These are phyloP conservation scores for Limnothrissa miodon DNA, from an alignment of 2,113 vertebrate species.

Conservation along the genomic window DNA sequence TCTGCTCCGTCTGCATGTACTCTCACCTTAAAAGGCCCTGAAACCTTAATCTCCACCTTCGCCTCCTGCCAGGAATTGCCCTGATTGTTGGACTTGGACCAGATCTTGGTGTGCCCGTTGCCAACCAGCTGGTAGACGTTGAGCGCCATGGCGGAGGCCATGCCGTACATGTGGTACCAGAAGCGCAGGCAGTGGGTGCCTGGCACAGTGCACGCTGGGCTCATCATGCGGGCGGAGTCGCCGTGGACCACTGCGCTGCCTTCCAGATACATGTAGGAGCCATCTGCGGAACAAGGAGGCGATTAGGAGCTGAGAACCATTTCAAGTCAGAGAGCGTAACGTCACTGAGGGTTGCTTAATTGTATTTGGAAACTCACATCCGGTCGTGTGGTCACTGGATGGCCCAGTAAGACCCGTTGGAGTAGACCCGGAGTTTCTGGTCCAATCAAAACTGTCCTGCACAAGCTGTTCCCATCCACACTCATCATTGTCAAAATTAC, in stretches of 20 bases:
- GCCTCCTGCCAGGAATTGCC: slow-evolving; percentile 65
- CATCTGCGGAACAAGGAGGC: slow-evolving; percentile 54
- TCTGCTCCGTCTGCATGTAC: not conserved
- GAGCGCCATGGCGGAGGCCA: slow-evolving; percentile 62
- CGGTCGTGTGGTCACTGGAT: slow-evolving; percentile 74
- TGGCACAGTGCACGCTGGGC: slow-evolving; percentile 56
- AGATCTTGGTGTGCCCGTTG: slow-evolving; percentile 43
- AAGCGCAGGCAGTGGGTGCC: slow-evolving; percentile 74
- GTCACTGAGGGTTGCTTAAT: not conserved
- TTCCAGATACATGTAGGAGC: slow-evolving; percentile 78
- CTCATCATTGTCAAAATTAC: slow-evolving; percentile 45
- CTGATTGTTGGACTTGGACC: slow-evolving; percentile 60
- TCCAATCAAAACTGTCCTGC: slow-evolving; percentile 67
- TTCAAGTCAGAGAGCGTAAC: not conserved
- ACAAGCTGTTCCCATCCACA: slow-evolving; percentile 51
- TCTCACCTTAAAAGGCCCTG: slow-evolving; percentile 64
- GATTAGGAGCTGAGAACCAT: not conserved
- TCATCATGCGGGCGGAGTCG: slow-evolving; percentile 67
- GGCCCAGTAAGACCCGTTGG: slow-evolving; percentile 71
- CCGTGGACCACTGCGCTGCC: slow-evolving; percentile 51
- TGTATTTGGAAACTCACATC: slow-evolving; percentile 60
- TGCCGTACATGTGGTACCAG: slow-evolving; percentile 83
- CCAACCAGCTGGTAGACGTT: slow-evolving; percentile 61
- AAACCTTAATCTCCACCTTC: slow-evolving; percentile 51
- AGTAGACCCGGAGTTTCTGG: slow-evolving; percentile 71